Percentiles rank a stretch among this genome's conserved stretches.
Evolutionary conservation across 2,888 invertebrate genomes (phyloP).

Genomic region (Callinectes sapidus): DNA sequence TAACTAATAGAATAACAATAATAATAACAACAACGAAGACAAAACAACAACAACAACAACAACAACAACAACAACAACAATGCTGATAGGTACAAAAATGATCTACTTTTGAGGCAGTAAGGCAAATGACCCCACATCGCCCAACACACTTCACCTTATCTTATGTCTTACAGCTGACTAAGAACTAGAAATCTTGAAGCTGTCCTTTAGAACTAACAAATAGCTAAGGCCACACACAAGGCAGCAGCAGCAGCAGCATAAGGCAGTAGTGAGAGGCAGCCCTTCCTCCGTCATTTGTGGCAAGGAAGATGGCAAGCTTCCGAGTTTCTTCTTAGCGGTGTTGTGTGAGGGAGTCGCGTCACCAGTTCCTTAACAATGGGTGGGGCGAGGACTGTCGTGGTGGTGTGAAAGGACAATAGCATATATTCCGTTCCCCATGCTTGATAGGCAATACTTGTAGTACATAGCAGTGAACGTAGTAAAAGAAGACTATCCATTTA

Average conservation of each 20-base stretch:
- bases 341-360: neutral
- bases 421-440: neutral
- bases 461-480: neutral
- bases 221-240: neutral
- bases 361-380: neutral
- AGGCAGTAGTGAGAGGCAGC: neutral
- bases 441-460: neutral
- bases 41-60: neutral
- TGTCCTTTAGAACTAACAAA: neutral
- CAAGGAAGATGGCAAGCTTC: neutral
- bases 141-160: neutral
- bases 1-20: no score
- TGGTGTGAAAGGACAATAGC: neutral
- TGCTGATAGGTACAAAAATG: neutral
- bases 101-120: neutral
- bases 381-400: conserved; percentile 4
- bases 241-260: neutral
- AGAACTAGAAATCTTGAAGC: neutral
- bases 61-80: neutral
- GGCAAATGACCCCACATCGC: neutral
- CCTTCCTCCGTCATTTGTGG: neutral
- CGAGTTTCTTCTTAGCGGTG: neutral
- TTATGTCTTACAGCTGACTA: neutral
- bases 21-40: neutral
- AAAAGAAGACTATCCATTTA: neutral